Base-by-base conservation (phyloP, 2,797 vertebrate species). In the Sebastes hubbsi region DNA sequence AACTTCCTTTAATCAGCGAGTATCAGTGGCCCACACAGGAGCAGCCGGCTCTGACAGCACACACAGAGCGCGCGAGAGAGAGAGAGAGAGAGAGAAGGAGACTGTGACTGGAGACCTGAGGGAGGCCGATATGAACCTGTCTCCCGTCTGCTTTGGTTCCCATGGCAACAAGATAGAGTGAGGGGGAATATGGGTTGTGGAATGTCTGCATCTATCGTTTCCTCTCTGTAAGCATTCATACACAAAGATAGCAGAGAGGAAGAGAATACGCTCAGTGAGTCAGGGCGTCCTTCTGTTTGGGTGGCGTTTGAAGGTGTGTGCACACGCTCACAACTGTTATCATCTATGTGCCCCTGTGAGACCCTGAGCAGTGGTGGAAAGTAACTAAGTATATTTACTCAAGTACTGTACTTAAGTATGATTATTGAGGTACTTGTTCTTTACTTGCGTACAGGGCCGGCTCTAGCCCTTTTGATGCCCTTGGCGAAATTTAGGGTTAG, bases 1-100 rank as follows among this genome's bases (percentile, higher is more conserved):
- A 95, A 95, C 94, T 95, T 95, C 92, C 94, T 95, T 95, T 95
- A 95, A 95, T 95, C 94, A 95, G 94, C 78, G 93, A 94, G 93
- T 95, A 95, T 95, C 93, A 95, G 93, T 94, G 94, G 94, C 94
- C 93, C 93, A 95, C 94, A 95, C 94, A 94, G 93, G 92, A 94
- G 92, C 93, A 95, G 89, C 89, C 91, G 79, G 86, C 90, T 92
- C 91, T 93, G 93, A 94, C 92, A 94, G 91, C 90, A 90, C 75
- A 81, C 36, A 72, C 32, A 83, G 71, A 65, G 63, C 70, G 74
- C 66, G 74, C 66, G 69, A 69, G 55, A 64, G 75, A 71, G 77
- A 81, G 63, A 77, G 72, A 72, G 81, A 71, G 77, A 81, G 63
- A 77, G 72, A 72, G 81, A 89, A 84, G 77, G 91, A 92, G 92